Base-by-base conservation (phyloP, 1,140 invertebrate genomes). In the Drosophila grimshawi region DNA sequence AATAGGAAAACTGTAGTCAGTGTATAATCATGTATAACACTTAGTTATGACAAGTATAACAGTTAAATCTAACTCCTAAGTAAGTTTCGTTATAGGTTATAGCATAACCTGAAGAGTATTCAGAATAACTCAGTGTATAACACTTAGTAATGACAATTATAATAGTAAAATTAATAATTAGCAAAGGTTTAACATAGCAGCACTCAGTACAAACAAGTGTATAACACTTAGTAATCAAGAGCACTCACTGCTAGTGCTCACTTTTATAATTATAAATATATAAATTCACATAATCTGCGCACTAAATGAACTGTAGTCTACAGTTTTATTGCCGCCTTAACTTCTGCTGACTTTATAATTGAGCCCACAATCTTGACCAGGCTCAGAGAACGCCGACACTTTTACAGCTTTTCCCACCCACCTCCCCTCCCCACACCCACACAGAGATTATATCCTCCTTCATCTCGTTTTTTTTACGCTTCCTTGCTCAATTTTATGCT, bases 261-360 rank as follows among this genome's bases (percentile, higher is more conserved):
- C 19, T 19, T 19, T 19, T 19, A 19, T 19, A 19, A 19, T 19
- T 19, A 19, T 19, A 19, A 19, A 19, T 19, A 19, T 19, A 19
- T 19, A 19, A 19, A 19, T 19, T 19, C 19, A 11, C 49, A 2
- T 32, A 51, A 51, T 32, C 49, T 7, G 3, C 19, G 19, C 19
- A 48, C 10, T 32, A 32, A 51, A 51, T 51, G 10, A 51, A 51
- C 57, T 33, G 43, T 19, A 19, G 11, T 32, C 41, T 60, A 32
- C 4, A 30, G 43, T 19, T 60, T 60, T 60, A 60, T 60, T 19
- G 19, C 19, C 32, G 57, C 56, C 57, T 60, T 46, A 43, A 33
- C 55, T 43, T 32, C 11, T 37, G 45, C 46, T 48, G 46, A 67
- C 64, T 67, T 67, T 59, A 51, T 67, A 67, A 59, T 67, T 46